Evolutionary conservation across 2,113 vertebrate species (phyloP).

Genomic region (Pygoscelis adeliae): DNA sequence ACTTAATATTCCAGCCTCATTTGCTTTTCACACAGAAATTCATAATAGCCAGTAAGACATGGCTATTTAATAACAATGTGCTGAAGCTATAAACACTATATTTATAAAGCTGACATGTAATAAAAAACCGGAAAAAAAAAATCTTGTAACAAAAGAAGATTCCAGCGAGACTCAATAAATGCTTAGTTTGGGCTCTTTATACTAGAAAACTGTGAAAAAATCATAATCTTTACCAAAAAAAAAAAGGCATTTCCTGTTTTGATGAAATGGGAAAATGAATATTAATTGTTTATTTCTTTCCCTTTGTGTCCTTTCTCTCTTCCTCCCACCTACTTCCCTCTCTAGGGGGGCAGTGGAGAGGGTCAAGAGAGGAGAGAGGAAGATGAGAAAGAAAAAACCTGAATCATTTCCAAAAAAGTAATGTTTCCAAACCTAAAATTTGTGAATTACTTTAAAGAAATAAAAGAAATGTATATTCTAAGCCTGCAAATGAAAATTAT

Average conservation of each 20-base stretch:
- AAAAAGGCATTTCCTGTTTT: neutral
- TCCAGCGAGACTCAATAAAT: neutral
- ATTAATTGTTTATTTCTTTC: neutral
- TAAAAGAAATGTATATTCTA: neutral
- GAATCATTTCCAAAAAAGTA: neutral
- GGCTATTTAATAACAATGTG: conserved; percentile 5
- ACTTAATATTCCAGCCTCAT: conserved; percentile 21
- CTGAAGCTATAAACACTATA: neutral
- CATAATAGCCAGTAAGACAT: neutral
- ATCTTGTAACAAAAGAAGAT: neutral
- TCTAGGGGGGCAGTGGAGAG: neutral
- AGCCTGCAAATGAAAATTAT: neutral
- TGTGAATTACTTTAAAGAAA: neutral
- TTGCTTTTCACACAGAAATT: conserved; percentile 37
- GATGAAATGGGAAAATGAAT: neutral
- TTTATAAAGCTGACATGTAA: neutral
- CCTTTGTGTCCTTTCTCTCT: neutral
- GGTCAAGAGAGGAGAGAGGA: neutral
- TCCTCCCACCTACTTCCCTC: neutral
- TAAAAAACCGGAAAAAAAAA: neutral
- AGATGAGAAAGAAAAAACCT: neutral
- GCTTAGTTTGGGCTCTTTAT: neutral
- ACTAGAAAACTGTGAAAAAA: neutral
- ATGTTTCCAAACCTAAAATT: neutral
- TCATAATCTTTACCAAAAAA: neutral